Conservation (phyloP, 2,888 invertebrate species). For the Sinhomidia bicolor region DNA sequence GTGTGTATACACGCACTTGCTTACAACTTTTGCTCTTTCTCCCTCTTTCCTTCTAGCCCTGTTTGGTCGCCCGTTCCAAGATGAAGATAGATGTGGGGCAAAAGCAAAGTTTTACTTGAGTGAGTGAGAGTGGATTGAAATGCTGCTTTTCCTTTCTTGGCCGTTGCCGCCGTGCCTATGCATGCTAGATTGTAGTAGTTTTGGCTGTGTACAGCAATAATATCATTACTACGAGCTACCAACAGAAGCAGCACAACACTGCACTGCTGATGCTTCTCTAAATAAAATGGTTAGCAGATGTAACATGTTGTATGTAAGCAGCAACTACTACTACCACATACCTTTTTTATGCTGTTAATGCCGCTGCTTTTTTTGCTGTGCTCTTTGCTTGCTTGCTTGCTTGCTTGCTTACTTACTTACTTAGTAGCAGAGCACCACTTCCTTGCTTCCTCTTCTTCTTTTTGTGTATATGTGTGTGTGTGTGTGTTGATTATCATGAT, state of each 20-base stretch:
- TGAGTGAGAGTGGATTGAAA: slow-evolving; percentile 51
- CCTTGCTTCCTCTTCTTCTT: slow-evolving; percentile 3
- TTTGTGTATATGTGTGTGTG: too few relatives aligned
- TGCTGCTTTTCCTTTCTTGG: slow-evolving; percentile 29
- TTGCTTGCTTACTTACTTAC: not conserved
- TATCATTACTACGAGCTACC: not conserved
- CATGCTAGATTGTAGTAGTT: too few relatives aligned
- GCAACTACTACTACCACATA: not conserved
- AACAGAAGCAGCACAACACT: not conserved
- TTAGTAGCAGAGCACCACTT: not conserved
- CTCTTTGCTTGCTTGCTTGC: slow-evolving; percentile 28
- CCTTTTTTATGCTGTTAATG: not conserved
- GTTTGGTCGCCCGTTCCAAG: slow-evolving; percentile 13
- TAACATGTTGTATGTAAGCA: not conserved
- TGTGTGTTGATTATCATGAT: slow-evolving; percentile 38
- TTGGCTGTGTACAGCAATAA: slow-evolving; percentile 29
- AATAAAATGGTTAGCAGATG: not conserved
- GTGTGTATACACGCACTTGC: slow-evolving; percentile 40
- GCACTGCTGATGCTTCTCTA: not conserved
- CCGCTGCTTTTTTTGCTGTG: slow-evolving; percentile 19
- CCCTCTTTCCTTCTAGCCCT: not conserved
- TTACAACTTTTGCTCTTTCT: slow-evolving; percentile 23
- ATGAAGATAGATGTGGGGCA: slow-evolving; percentile 71
- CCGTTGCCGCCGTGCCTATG: slow-evolving; percentile 30
- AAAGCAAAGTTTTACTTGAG: slow-evolving; percentile 60